A percentile compares a stretch with the other conserved stretches of the same genome.
These are phyloP conservation scores for Tethya wilhelma DNA, from an alignment of 37 sponge, comb jelly and placozoan genomes.

Conservation along the genomic window DNA sequence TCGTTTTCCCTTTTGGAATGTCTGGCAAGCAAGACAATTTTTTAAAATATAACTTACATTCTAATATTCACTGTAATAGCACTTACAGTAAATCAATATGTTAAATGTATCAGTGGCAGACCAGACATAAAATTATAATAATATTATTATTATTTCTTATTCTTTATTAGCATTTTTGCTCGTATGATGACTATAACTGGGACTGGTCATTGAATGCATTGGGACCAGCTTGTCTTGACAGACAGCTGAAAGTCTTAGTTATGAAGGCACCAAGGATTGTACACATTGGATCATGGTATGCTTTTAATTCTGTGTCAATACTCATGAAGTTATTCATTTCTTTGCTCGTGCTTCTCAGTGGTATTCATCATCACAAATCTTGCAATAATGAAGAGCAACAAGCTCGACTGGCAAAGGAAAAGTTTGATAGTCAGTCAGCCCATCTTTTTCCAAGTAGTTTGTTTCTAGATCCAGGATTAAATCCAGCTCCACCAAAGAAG, in stretches of 20 bases:
- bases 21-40: no score
- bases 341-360: conserved; percentile 27
- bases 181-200: conserved; percentile 95
- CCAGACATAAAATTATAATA: no score
- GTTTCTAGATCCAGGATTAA: not conserved
- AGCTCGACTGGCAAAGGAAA: conserved; percentile 3
- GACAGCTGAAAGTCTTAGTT: conserved; percentile 51
- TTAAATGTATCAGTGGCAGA: not conserved
- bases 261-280: conserved; percentile 67
- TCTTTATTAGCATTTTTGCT: conserved; percentile 63
- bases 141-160: not conserved
- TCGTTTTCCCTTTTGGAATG: no score
- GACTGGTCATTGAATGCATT: conserved; percentile 82
- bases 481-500: conserved; percentile 2
- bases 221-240: conserved; percentile 44
- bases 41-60: no score
- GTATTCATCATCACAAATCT: conserved; percentile 57
- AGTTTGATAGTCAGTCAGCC: not conserved
- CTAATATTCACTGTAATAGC: not conserved
- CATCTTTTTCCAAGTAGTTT: conserved; percentile 43
- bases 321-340: not conserved
- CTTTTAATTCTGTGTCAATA: not conserved
- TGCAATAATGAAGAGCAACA: conserved; percentile 44
- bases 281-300: conserved; percentile 86
- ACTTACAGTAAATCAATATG: not conserved